Evolutionary conservation across 2,797 vertebrate genomes (phyloP).

Genomic region (Intellagama lesueurii): DNA sequence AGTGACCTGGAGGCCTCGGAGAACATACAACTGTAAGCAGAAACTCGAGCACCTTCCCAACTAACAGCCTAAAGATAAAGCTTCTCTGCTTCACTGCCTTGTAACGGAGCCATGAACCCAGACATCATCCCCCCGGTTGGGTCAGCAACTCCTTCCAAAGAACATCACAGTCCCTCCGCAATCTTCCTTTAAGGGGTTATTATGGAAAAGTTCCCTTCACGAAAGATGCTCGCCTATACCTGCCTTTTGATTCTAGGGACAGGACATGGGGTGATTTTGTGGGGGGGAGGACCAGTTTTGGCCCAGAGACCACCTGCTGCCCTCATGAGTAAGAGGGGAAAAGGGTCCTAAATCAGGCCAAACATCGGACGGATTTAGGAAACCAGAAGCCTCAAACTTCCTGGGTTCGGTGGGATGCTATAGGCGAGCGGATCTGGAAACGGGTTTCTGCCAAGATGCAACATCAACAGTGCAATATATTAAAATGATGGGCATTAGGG

Average conservation of each 20-base stretch:
- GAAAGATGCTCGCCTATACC: neutral
- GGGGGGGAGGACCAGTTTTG: neutral
- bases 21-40: neutral
- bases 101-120: neutral
- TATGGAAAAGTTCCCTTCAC: neutral
- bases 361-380: too few relatives aligned
- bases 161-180: neutral
- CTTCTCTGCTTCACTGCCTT: neutral
- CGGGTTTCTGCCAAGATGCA: neutral
- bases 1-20: neutral
- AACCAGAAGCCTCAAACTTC: neutral
- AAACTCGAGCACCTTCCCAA: neutral
- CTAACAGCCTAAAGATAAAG: neutral
- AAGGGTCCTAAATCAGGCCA: too few relatives aligned
- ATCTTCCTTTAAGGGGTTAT: too few relatives aligned
- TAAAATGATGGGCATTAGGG: too few relatives aligned
- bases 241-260: neutral
- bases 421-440: neutral
- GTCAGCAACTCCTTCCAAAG: neutral
- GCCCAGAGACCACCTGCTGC: neutral
- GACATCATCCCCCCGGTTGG: too few relatives aligned
- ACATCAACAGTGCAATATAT: neutral
- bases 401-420: neutral
- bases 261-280: neutral
- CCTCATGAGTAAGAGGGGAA: too few relatives aligned